Percentiles rank a stretch among this genome's conserved stretches.
Evolutionary conservation across 1,140 invertebrate species (phyloP).

Genomic region (Chymomyza costata): DNA sequence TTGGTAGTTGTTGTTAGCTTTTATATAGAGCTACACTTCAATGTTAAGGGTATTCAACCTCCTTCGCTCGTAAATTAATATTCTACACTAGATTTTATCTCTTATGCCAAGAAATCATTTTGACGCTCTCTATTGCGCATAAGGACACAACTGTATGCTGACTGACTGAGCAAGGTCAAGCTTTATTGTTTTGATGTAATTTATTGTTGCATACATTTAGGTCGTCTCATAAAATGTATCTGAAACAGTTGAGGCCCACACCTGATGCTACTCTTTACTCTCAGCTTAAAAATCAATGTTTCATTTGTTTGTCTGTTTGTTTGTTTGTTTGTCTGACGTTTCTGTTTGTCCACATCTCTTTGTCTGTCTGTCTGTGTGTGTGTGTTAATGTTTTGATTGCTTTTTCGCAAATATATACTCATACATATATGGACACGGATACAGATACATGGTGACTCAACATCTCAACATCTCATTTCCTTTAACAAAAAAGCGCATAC

Average conservation of each 20-base stretch:
- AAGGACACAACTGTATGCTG: background rate
- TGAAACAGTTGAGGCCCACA: conserved; percentile 4
- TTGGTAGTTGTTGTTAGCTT: too few relatives aligned
- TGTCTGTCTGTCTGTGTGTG: conserved; percentile 27
- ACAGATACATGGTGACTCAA: conserved; percentile 57
- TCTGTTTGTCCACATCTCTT: conserved; percentile 64
- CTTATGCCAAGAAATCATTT: too few relatives aligned
- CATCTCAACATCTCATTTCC: conserved; percentile 71
- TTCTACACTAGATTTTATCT: too few relatives aligned
- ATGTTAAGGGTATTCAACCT: too few relatives aligned
- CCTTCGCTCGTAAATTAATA: too few relatives aligned
- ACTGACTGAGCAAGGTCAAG: conserved; percentile 58
- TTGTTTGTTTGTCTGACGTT: too few relatives aligned
- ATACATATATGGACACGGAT: conserved; percentile 9
- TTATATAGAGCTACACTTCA: too few relatives aligned
- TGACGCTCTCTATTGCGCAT: conserved; percentile 6
- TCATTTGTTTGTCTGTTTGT: conserved; percentile 57
- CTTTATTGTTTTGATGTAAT: conserved; percentile 69
- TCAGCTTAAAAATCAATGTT: conserved; percentile 60
- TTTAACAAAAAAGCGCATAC: conserved; percentile 38
- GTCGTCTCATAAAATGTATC: conserved; percentile 40
- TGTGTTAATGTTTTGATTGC: conserved; percentile 58
- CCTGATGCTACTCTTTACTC: conserved; percentile 5
- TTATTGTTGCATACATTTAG: conserved; percentile 61
- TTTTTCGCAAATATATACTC: conserved; percentile 42